phyloP scores from a whole-genome alignment of 2,888 invertebrate species.

The Yponomeuta plumbellus region DNA sequence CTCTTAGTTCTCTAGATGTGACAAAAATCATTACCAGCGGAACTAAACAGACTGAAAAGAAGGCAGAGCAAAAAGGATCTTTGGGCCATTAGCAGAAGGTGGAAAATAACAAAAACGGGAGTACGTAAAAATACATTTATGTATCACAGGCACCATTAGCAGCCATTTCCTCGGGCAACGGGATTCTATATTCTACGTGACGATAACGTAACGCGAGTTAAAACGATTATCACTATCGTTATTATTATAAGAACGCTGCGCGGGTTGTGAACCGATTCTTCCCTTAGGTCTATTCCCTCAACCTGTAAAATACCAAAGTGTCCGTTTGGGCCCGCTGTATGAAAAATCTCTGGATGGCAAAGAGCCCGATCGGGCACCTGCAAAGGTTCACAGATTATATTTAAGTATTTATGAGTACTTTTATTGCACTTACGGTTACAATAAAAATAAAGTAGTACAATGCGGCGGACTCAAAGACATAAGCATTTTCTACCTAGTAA shows the following conservation, averaged over 20 bases:
- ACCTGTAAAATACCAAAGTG: no score
- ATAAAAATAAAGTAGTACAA: no score
- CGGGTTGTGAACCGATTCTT: not conserved
- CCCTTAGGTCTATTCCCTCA: not conserved
- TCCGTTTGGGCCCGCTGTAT: no score
- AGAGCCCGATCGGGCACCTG: no score
- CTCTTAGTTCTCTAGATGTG: not conserved
- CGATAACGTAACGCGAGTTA: slow-evolving; percentile 28
- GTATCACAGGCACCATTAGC: slow-evolving; percentile 8
- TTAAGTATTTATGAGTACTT: no score
- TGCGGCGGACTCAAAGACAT: no score
- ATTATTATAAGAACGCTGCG: not conserved
- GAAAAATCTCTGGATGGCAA: no score
- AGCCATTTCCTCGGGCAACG: slow-evolving; percentile 7
- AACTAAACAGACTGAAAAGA: not conserved
- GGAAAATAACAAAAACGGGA: not conserved
- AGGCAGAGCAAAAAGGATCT: not conserved
- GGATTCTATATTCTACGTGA: slow-evolving; percentile 47
- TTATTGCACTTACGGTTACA: no score
- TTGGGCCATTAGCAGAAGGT: not conserved
- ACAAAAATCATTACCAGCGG: not conserved
- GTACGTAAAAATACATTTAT: slow-evolving; percentile 1
- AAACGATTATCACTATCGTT: slow-evolving; percentile 13
- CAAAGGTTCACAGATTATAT: no score
- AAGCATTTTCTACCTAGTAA: no score